Evolutionary conservation across 2,113 vertebrate genomes (phyloP).

Genomic region (Entomyzon cyanotis): DNA sequence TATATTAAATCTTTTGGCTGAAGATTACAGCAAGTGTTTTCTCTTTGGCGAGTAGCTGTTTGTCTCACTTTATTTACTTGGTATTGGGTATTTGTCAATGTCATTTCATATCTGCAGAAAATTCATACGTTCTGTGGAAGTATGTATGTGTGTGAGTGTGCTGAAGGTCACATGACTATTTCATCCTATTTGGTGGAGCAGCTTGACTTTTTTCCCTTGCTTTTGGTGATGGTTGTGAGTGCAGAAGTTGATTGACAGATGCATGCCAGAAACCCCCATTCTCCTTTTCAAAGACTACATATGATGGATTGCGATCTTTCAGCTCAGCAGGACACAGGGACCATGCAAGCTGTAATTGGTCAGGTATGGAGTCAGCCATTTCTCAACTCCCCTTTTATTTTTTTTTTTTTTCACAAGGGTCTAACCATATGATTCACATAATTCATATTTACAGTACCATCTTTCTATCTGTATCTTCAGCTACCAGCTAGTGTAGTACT

Average conservation of each 20-base stretch:
- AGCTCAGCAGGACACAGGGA: conserved; percentile 84
- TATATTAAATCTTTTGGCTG: conserved; percentile 70
- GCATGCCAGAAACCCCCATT: conserved; percentile 84
- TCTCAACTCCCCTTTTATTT: conserved; percentile 82
- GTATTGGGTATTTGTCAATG: conserved; percentile 85
- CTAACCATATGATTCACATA: conserved; percentile 85
- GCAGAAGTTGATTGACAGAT: conserved; percentile 88
- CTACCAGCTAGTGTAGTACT: conserved; percentile 68
- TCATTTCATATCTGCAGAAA: conserved; percentile 85
- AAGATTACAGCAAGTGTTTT: conserved; percentile 75
- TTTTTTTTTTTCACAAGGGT: conserved; percentile 73
- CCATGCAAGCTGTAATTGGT: conserved; percentile 88
- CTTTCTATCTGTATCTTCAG: conserved; percentile 80
- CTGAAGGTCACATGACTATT: conserved; percentile 83
- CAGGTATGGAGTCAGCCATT: conserved; percentile 89
- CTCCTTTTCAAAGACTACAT: conserved; percentile 85
- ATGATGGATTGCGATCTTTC: conserved; percentile 86
- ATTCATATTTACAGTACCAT: conserved; percentile 84
- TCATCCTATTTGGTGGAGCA: conserved; percentile 84
- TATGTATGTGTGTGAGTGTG: conserved; percentile 77
- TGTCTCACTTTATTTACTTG: conserved; percentile 84
- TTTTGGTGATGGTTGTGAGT: conserved; percentile 87
- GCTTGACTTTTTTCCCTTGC: conserved; percentile 82
- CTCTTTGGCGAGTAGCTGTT: conserved; percentile 77
- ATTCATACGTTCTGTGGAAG: conserved; percentile 79